Percentiles rank a stretch among this genome's conserved stretches.
phyloP scores from a whole-genome alignment of 1,140 invertebrate species.

The Zaprionus ornatus region DNA sequence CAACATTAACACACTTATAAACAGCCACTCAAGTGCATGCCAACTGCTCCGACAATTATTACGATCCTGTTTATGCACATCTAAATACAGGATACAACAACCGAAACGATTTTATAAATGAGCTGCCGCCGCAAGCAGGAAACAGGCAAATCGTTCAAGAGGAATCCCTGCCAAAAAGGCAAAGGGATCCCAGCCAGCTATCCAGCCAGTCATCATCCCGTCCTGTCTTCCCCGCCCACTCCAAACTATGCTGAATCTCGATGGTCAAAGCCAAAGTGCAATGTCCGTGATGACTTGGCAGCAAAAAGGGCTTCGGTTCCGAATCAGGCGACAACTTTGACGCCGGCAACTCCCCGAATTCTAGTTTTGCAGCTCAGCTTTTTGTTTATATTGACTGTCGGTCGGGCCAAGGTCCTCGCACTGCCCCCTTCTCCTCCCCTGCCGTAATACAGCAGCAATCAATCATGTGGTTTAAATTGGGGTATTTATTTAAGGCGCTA shows the following conservation, averaged over 20 bases:
- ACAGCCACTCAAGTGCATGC: background rate
- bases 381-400: constrained; percentile 61
- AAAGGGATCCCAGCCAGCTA: constrained; percentile 11
- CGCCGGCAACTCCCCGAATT: constrained; percentile 35
- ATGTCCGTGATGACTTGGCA: constrained; percentile 79
- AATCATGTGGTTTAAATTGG: constrained; percentile 83
- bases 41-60: background rate
- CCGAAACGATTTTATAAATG: constrained; percentile 69
- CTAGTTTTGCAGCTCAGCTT: constrained; percentile 46
- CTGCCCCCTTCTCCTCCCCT: background rate
- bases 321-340: constrained; percentile 69
- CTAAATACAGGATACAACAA: constrained; percentile 17
- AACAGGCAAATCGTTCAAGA: constrained; percentile 60
- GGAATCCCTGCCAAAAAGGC: constrained; percentile 55
- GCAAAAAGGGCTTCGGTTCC: constrained; percentile 40
- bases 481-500: constrained; percentile 77
- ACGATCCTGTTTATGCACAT: background rate
- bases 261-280: constrained; percentile 82
- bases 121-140: constrained; percentile 65
- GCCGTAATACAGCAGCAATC: constrained; percentile 59
- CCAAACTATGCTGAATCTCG: constrained; percentile 43
- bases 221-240: background rate
- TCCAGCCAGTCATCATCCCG: background rate
- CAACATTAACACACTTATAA: background rate
- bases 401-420: constrained; percentile 14